Base-by-base conservation (phyloP, 2,888 invertebrate species). In the Epinotia ramella region DNA sequence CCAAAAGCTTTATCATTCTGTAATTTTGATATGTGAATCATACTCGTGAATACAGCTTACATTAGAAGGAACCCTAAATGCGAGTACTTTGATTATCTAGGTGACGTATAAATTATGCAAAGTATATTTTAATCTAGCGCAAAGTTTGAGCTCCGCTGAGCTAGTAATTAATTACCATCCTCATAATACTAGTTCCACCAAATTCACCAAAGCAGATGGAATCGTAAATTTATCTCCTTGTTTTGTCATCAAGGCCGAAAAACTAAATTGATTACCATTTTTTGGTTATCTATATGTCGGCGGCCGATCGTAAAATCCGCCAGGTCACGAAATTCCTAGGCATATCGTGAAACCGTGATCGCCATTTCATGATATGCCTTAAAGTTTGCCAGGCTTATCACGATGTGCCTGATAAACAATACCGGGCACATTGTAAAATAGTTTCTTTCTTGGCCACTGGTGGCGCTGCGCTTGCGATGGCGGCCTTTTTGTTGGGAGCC, bases 161-260 rank as follows among this genome's bases (percentile, higher is more conserved):
- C 79, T 67, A 77, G 76, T 83, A 83, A 84, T 81, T 82, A 82
- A 82, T 82, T 77, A 81, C 57, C 71, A 78, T 77, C 71, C 65
- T 74, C 77, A 77, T 79, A 77, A 77, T 77, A 78, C 78, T 68
- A 68, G 76, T 73, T 73, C 76, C 46, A 67, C 66, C 62, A 67
- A 72, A 76, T 63, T 72, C 66, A 72, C 63, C 62, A 49, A 72
- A 72, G 62, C 33, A 76, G 71, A 76, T 67, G 53, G 56, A 66
- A 72, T 63, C 67, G n/a, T 67, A 75, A 60, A 67, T 76, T 44
- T 67, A 76, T 76, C 76, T 67, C 46, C 64, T 33, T 62, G 33
- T 77, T 44, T 44, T 78, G 78, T 80, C 80, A 66, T 67, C 79
- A 81, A 81, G 80, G 80, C 60, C 76, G 72, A 73, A 77, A 79